A percentile compares a stretch with the other conserved stretches of the same genome.
These are phyloP conservation scores for Hypomecis punctinalis DNA, from an alignment of 2,888 invertebrate species.

Conservation along the genomic window DNA sequence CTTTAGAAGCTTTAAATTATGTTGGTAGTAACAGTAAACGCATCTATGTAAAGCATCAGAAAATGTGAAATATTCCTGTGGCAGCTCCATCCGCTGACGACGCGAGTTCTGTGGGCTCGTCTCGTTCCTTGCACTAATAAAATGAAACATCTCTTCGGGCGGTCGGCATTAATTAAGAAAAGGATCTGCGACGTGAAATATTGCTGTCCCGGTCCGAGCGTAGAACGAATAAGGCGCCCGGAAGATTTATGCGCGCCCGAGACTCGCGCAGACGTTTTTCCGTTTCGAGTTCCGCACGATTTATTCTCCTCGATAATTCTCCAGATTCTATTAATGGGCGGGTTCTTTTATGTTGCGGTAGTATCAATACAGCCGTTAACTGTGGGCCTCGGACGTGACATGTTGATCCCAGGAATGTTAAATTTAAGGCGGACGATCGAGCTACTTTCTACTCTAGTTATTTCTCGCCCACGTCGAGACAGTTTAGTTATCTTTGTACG, in stretches of 20 bases:
- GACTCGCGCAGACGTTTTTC: slow-evolving; percentile 34
- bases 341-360: slow-evolving; percentile 3
- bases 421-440: too few relatives aligned
- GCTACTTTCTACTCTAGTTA: too few relatives aligned
- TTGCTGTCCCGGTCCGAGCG: slow-evolving; percentile 26
- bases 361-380: slow-evolving; percentile 13
- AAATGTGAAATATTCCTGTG: too few relatives aligned
- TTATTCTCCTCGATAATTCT: slow-evolving; percentile 57
- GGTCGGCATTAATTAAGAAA: slow-evolving; percentile 46
- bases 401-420: background rate
- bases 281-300: slow-evolving; percentile 30
- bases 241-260: slow-evolving; percentile 46
- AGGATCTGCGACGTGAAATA: slow-evolving; percentile 37
- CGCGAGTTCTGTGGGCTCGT: too few relatives aligned
- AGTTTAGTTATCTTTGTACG: too few relatives aligned
- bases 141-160: slow-evolving; percentile 27
- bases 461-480: too few relatives aligned
- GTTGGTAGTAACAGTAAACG: too few relatives aligned
- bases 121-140: background rate
- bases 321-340: slow-evolving; percentile 34
- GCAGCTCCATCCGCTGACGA: too few relatives aligned
- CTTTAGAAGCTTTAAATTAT: too few relatives aligned
- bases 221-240: slow-evolving; percentile 21
- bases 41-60: too few relatives aligned
- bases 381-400: slow-evolving; percentile 2